Base-by-base conservation (phyloP, 2,113 vertebrate genomes). In the Sterrhoptilus dennistouni region DNA sequence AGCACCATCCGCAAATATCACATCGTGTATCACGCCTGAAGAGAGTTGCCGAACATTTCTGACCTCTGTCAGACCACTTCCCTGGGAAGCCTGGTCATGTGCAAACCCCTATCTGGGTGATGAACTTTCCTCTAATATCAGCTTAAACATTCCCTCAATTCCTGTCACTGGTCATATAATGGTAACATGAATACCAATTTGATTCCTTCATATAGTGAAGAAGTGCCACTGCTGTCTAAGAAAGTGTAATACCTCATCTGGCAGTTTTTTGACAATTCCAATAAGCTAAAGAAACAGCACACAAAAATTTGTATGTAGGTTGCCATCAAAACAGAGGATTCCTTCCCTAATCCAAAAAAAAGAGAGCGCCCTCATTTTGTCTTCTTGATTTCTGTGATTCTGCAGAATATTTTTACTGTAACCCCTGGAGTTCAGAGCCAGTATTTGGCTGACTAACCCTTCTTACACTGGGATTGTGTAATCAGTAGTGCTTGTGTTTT, bases 31-130 rank as follows among this genome's bases (percentile, higher is more conserved):
- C 38, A 38, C 38, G 9, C 22, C 36, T 36, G 14, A 69, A 60
- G 14, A 36, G 8, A 21, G 3, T 10, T 19, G 54, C 25, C 64
- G 69, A 52, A 50, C 18, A 28, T 18, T 38, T 60, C 36, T 53
- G 14, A n/a, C 6, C 12, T 38, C 72, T 60, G 22, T 69, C 72
- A 78, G 38, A 60, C 33, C 28, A 38, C 27, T 36, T 36, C 12
- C 12, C 38, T 38, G 64, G 45, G 18, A 14, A 53, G 19, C 18
- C 18, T 78, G 33, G 15, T 69, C 27, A n/a, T 61, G 47, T 20
- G 23, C 38, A 53, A 13, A 2, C 2, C 2, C 14, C 4, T 0
- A 6, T 53, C 33, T 24, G n/a, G 23, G 12, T 53, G n/a, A 87
- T 45, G 38, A 61, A 45, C 4, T 1, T 61, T 45, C 24, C 53